Evolutionary conservation across 2,888 invertebrate species (phyloP).

Genomic region (Ptychoptera contaminata): DNA sequence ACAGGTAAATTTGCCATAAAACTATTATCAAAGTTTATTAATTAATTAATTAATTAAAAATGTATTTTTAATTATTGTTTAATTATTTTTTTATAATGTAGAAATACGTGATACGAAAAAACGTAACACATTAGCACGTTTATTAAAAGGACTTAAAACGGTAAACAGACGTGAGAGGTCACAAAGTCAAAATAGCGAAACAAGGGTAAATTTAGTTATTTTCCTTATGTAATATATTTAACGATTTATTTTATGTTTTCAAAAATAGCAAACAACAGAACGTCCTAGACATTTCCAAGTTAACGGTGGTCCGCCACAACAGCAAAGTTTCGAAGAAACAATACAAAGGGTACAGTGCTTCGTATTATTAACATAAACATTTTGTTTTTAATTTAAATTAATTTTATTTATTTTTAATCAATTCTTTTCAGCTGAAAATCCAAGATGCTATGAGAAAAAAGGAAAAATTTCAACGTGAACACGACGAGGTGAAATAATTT

Average conservation of each 20-base stretch:
- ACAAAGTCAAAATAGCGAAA: too few relatives aligned
- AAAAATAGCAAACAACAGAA: conserved; percentile 22
- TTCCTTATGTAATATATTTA: too few relatives aligned
- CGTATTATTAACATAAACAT: background rate
- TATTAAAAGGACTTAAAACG: conserved; percentile 27
- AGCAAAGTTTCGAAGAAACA: conserved; percentile 31
- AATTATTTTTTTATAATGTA: conserved; percentile 9
- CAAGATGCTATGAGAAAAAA: conserved; percentile 30
- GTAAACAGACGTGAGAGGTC: conserved; percentile 12
- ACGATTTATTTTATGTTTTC: conserved; percentile 1
- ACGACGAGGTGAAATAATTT: conserved; percentile 11
- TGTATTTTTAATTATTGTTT: background rate
- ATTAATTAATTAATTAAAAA: too few relatives aligned
- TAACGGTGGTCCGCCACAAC: conserved; percentile 7
- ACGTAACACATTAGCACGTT: conserved; percentile 28
- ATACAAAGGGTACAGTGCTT: conserved; percentile 27
- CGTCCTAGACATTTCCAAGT: conserved; percentile 15
- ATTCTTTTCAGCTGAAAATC: conserved; percentile 24
- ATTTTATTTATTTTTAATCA: background rate
- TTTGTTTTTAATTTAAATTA: conserved; percentile 4
- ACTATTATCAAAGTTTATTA: too few relatives aligned
- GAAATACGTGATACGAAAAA: conserved; percentile 29
- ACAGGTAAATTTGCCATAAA: conserved; percentile 21
- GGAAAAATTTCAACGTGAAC: conserved; percentile 18
- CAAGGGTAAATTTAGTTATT: conserved; percentile 1